Base-by-base conservation (phyloP, 2,113 vertebrate genomes). In the Xenotilapia caudafasciata region DNA sequence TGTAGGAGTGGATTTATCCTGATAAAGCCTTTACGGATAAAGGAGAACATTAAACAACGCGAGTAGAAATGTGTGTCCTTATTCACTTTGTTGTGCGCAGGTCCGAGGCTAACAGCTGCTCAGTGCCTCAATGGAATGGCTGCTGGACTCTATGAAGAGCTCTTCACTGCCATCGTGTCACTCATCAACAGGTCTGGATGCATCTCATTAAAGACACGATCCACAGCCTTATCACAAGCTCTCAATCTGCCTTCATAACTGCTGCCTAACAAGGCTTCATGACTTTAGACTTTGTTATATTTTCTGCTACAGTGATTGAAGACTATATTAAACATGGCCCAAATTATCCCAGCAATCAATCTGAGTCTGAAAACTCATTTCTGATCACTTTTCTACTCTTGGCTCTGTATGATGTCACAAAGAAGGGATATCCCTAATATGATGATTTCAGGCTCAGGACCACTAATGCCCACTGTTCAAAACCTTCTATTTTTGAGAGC, bases 91-190 rank as follows among this genome's bases (percentile, higher is more conserved):
- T 6, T 86, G 11, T 77, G 8, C 65, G 38, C 84, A 98, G 98
- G 97, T 62, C 97, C 96, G 1, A 97, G 98, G 92, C 83, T 99
- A 95, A 98, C 96, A 0, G 97, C 98, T 0, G 54, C 86, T 79
- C 98, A 99, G 93, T 99, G 99, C 26, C 96, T 99, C 12, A 95
- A 98, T 5, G 99, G 98, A 1, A 98, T 99, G 97, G 98, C 97
- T 4, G 91, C 96, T 0, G 99, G 98, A 35, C 97, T 99, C 33
- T 99, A 99, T 1, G 98, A 99, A 26, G 98, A 99, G 79, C 96
- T 99, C 26, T 99, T 99, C 60, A 96, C 95, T 0, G 85, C 93
- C 0, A 9, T 99, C 0, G 96, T 99, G 23, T 98, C 97, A 0
- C 97, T 99, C 49, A 97, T 99, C 93, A 99, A 99, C 97, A 98